A percentile compares a stretch with the other conserved stretches of the same genome.
phyloP scores from a whole-genome alignment of 2,113 vertebrate genomes.

The Suncus etruscus region DNA sequence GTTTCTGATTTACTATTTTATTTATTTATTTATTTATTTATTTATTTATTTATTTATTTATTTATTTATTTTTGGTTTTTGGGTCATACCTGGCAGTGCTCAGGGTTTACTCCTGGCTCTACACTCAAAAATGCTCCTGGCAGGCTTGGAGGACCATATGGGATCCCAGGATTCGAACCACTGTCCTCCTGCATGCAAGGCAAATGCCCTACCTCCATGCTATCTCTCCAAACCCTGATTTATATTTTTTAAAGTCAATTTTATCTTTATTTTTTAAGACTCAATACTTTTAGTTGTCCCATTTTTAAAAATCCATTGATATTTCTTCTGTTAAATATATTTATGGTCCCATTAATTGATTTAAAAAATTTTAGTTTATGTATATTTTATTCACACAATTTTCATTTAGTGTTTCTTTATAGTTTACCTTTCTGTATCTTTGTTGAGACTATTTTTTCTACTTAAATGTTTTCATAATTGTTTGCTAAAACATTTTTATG shows the following conservation, averaged over 20 bases:
- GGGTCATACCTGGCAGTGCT: no score
- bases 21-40: no score
- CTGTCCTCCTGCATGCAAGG: no score
- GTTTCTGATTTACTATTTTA: neutral
- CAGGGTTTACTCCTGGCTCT: no score
- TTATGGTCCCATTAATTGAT: neutral
- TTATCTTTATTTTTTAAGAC: conserved; percentile 3
- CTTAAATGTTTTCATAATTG: conserved; percentile 42
- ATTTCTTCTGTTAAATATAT: neutral
- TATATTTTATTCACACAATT: conserved; percentile 41
- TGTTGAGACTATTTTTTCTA: neutral
- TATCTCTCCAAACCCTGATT: no score
- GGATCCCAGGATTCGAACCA: no score
- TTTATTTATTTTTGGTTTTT: no score
- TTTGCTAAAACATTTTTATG: conserved; percentile 43
- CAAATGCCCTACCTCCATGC: no score
- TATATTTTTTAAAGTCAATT: neutral
- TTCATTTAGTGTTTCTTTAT: neutral
- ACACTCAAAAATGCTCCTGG: no score
- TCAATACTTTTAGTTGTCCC: neutral
- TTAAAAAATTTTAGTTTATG: neutral
- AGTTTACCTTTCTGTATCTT: conserved; percentile 40
- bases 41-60: no score
- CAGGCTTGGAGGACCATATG: no score
- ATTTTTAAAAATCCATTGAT: neutral